These are phyloP conservation scores for Neria commutata DNA, from an alignment of 2,888 invertebrate species.

Conservation along the genomic window DNA sequence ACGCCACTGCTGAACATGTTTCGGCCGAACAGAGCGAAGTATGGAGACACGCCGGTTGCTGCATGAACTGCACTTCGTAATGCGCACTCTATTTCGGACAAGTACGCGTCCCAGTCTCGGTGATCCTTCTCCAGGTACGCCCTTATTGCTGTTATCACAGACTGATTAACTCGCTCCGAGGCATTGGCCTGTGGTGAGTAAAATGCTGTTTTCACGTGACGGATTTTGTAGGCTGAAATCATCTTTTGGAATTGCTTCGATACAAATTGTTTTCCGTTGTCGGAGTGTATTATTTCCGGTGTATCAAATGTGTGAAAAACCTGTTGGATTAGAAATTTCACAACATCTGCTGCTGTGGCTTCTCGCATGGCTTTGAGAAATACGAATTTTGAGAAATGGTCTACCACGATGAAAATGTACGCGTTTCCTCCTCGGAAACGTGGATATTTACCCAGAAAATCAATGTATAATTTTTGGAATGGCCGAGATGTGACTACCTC, in stretches of 20 bases:
- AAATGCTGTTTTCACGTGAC: constrained; percentile 16
- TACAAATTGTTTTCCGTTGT: constrained; percentile 39
- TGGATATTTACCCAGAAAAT: constrained; percentile 30
- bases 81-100: background rate
- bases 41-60: background rate
- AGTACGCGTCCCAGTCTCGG: background rate
- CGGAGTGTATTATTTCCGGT: constrained; percentile 28
- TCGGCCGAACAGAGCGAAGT: background rate
- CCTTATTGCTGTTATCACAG: constrained; percentile 40
- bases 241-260: constrained; percentile 22
- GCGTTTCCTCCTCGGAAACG: constrained; percentile 20
- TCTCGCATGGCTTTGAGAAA: constrained; percentile 24
- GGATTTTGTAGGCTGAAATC: constrained; percentile 47
- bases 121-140: background rate
- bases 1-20: background rate
- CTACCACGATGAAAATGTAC: constrained; percentile 25
- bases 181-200: background rate
- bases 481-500: constrained; percentile 10
- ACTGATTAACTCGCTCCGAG: constrained; percentile 41
- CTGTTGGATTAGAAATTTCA: constrained; percentile 19
- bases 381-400: constrained; percentile 28
- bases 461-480: constrained; percentile 24
- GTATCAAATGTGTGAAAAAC: constrained; percentile 36
- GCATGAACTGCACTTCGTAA: background rate
- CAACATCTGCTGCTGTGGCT: constrained; percentile 7